These are phyloP conservation scores for Bombus confusus DNA, from an alignment of 1,140 invertebrate genomes.

Conservation along the genomic window DNA sequence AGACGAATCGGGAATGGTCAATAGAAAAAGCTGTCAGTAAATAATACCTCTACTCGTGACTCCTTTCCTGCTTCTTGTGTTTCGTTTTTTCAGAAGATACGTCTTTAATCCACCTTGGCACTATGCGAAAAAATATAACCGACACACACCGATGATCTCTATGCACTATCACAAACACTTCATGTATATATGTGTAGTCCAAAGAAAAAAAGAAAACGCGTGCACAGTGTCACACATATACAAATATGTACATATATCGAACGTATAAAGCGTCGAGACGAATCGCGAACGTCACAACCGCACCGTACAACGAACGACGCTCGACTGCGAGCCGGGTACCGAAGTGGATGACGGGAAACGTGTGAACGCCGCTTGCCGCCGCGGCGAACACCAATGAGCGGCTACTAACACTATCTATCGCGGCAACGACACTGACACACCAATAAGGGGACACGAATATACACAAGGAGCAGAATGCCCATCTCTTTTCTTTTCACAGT, in stretches of 20 bases:
- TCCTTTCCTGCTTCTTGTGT: background rate
- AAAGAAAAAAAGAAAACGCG: conserved; percentile 39
- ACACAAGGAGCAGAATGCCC: conserved; percentile 19
- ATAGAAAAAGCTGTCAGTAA: conserved; percentile 14
- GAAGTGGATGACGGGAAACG: conserved; percentile 77
- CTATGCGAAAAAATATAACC: conserved; percentile 49
- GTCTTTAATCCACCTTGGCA: conserved; percentile 67
- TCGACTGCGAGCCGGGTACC: conserved; percentile 77
- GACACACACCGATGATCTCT: conserved; percentile 54
- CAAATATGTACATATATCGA: conserved; percentile 19
- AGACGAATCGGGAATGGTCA: background rate
- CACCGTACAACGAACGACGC: conserved; percentile 74
- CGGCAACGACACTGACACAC: conserved; percentile 67
- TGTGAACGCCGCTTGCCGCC: conserved; percentile 79
- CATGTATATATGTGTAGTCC: background rate
- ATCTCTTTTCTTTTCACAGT: conserved; percentile 63
- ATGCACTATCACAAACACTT: conserved; percentile 47
- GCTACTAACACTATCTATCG: conserved; percentile 68
- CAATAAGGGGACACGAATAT: conserved; percentile 62
- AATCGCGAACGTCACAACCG: conserved; percentile 55
- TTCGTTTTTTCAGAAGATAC: background rate
- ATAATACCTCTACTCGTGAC: conserved; percentile 7
- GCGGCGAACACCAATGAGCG: conserved; percentile 74
- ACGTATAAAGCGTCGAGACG: conserved; percentile 26
- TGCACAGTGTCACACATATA: conserved; percentile 53